phyloP scores from a whole-genome alignment of 2,888 invertebrate species.

The Sicus ferrugineus region DNA sequence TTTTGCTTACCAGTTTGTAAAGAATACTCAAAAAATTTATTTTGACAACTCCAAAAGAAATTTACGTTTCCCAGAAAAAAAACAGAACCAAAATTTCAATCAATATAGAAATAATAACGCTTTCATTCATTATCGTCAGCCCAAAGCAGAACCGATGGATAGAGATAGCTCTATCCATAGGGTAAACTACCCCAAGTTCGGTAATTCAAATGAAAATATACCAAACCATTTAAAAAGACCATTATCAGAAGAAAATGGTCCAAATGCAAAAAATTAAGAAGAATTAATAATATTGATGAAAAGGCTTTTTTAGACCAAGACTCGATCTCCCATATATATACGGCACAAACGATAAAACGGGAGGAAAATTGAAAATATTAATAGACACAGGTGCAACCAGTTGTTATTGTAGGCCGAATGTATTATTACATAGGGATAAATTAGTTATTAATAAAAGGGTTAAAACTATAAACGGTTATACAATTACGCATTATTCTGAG shows the following conservation, averaged over 20 bases:
- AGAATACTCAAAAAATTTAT: not conserved
- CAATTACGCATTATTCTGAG: not conserved
- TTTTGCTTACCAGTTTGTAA: not conserved
- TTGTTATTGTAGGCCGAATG: not conserved
- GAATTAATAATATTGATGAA: conserved; percentile 2
- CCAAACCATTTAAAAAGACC: too few relatives aligned
- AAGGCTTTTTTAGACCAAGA: conserved; percentile 16
- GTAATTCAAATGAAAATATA: not conserved
- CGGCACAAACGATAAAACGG: not conserved
- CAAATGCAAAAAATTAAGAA: not conserved
- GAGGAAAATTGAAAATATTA: not conserved
- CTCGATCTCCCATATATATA: not conserved
- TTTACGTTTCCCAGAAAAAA: not conserved
- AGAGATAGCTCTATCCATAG: not conserved
- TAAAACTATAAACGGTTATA: not conserved
- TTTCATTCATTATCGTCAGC: not conserved
- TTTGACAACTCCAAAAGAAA: not conserved
- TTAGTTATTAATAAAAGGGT: not conserved
- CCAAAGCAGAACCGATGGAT: conserved; percentile 7
- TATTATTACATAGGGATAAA: not conserved
- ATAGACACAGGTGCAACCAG: conserved; percentile 7
- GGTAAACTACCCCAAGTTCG: not conserved
- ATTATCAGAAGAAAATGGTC: too few relatives aligned
- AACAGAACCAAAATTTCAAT: not conserved
- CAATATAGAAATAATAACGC: not conserved